Evolutionary conservation across 1,140 invertebrate genomes (phyloP), one percentile per base, ranked within the genome.

Genomic region (Drosophila orena): DNA sequence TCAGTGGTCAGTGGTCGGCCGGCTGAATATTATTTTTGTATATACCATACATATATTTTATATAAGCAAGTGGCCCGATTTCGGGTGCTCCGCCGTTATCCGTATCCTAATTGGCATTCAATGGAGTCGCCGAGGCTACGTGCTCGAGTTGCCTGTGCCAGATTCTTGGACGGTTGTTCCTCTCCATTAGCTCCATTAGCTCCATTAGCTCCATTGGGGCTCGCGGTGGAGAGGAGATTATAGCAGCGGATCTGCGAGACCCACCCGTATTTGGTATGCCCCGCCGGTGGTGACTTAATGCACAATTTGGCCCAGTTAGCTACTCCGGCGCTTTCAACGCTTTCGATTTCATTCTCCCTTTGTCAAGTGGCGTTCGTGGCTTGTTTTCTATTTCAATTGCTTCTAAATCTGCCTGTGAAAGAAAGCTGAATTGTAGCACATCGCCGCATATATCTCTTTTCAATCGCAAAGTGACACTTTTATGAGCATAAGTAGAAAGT

Each of bases 341-440:
- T 89, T 89, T 89, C 84, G 84, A 89, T 89, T 89, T 89, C 84
- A 80, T 89, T 89, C 84, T 83, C 64, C 75, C 57, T 40, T 47
- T 49, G 66, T 46, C 49, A 60, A 43, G 62, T 70, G 71, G 50
- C 57, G 58, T 53, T 69, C 15, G 54, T 12, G 27, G 44, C 42
- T 79, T 61, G 81, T 88, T 88, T 88, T 88, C 84, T 88, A 79
- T 88, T 88, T 89, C 84, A 83, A 89, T 88, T 88, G 84, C 84
- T 88, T 88, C 84, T 86, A 86, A 86, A 86, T 86, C 83, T 86
- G 57, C 64, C 57, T 72, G 56, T 79, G 70, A 86, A 88, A 86
- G 83, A 86, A 86, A 86, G 83, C 83, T 88, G 53, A 83, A 79
- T 81, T 79, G 78, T 78, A 58, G 73, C 79, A 78, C 83, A 61